A percentile compares a stretch with the other conserved stretches of the same genome.
Evolutionary conservation across 1,140 invertebrate genomes (phyloP).

Genomic region (Pseudomyrmex flavicornis): DNA sequence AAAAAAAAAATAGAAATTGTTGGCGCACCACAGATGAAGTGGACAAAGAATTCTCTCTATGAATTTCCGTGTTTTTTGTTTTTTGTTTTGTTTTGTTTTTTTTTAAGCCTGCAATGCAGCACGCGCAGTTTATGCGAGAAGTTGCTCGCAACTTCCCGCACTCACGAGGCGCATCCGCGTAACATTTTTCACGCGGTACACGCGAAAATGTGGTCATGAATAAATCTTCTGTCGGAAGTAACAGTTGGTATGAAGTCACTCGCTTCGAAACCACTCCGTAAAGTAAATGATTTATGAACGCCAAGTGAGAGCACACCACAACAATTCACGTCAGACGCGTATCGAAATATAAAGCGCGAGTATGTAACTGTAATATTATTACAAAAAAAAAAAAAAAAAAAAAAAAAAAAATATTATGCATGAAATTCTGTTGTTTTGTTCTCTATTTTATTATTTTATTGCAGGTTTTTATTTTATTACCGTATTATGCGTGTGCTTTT

Average conservation of each 20-base stretch:
- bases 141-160: slow-evolving; percentile 15
- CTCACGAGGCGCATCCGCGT: background rate
- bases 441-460: background rate
- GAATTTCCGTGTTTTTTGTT: background rate
- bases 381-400: background rate
- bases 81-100: too few species aligned
- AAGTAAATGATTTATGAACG: slow-evolving; percentile 20
- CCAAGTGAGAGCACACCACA: background rate
- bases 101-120: background rate
- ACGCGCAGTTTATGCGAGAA: slow-evolving; percentile 24
- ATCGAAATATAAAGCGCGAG: too few species aligned
- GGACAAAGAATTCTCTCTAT: background rate
- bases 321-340: background rate
- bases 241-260: slow-evolving; percentile 39
- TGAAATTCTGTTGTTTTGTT: background rate
- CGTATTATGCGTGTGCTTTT: background rate
- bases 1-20: background rate
- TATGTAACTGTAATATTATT: background rate
- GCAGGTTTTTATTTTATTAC: background rate
- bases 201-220: slow-evolving; percentile 27
- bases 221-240: slow-evolving; percentile 47
- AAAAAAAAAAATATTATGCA: background rate
- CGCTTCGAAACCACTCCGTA: slow-evolving; percentile 17
- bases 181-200: slow-evolving; percentile 31
- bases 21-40: background rate